Conservation (phyloP, 64 coral and sea anemone genomes). For the Cladopsammia gracilis region DNA sequence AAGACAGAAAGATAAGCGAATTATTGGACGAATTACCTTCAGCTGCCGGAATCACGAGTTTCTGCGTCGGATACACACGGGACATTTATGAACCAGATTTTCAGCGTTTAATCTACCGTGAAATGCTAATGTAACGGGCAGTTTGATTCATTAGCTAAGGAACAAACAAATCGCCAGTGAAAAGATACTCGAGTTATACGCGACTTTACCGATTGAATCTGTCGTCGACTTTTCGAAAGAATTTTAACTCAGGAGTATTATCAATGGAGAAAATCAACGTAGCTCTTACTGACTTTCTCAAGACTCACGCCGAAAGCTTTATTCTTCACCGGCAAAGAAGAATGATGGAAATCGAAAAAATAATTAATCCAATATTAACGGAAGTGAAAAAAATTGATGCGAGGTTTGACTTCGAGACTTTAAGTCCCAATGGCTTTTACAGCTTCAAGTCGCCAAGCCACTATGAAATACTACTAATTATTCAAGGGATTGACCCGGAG, state of each 20-base stretch:
- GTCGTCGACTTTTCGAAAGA: background rate
- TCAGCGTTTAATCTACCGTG: background rate
- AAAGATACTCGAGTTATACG: background rate
- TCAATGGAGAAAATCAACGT: slow-evolving; percentile 3
- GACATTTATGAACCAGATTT: no score
- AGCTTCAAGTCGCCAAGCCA: slow-evolving; percentile 20
- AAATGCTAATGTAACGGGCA: slow-evolving; percentile 7
- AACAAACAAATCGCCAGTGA: background rate
- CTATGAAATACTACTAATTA: slow-evolving; percentile 61
- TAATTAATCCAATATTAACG: slow-evolving; percentile 68
- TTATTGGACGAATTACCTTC: background rate
- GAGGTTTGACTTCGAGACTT: slow-evolving; percentile 45
- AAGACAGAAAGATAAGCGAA: background rate
- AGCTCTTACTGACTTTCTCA: slow-evolving; percentile 38
- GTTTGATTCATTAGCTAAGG: background rate
- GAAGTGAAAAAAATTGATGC: slow-evolving; percentile 49
- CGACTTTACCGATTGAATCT: background rate
- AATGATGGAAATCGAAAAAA: slow-evolving; percentile 30
- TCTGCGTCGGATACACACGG: no score
- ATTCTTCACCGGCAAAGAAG: slow-evolving; percentile 13
- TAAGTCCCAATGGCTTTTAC: slow-evolving; percentile 38
- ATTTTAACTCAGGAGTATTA: background rate
- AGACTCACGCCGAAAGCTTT: slow-evolving; percentile 21
- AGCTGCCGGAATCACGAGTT: background rate
- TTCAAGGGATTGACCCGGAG: slow-evolving; percentile 60